Evolutionary conservation across 2,797 vertebrate genomes (phyloP), one percentile per base, ranked within the genome.

Genomic region (Micromesistius poutassou): DNA sequence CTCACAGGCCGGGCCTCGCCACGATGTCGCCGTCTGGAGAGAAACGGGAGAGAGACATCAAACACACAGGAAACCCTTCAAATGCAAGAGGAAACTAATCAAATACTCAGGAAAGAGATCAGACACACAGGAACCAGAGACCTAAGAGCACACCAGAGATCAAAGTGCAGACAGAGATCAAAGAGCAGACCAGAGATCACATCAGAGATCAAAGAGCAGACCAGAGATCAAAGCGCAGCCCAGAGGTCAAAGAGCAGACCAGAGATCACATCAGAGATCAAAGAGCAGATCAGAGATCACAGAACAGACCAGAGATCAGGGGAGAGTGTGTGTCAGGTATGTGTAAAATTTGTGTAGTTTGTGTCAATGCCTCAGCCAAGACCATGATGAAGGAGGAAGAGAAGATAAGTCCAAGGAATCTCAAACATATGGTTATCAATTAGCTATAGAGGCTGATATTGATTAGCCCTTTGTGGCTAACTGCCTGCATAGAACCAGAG

Each of bases 1-100:
- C 85, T 92, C 94, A 91, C 97, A 99, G 0, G 94, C 90, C 82
- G 96, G 92, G 0, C 95, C 95, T 70, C 94, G 95, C 98, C 98
- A 98, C 79, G 85, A 74, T 0, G 96, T 94, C 88, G 94, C 92
- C 86, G 96, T 97, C 98, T 99, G 94, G 79, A 85, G 89, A 85
- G 25, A 40, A 83, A 89, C 78, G 86, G 30, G 30, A 70, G 31
- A 71, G 10, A 38, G 22, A 25, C 1, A 72, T 78, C 22, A 82
- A 81, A 79, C 73, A 76, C 78, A 16, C 73, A 78, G 0, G 19
- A 31, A 36, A 10, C 25, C 1, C 25, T 13, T 71, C 30, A 30
- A 71, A 4, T n/a, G 33, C 62, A 55, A 55, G 22, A 68, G 62
- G 25, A 68, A 68, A 28, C 62, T 28, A 5, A 62, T 62, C 46